Evolutionary conservation across 2,113 vertebrate species (phyloP), one percentile per base, ranked within the genome.

Genomic region (Montifringilla adamsi): DNA sequence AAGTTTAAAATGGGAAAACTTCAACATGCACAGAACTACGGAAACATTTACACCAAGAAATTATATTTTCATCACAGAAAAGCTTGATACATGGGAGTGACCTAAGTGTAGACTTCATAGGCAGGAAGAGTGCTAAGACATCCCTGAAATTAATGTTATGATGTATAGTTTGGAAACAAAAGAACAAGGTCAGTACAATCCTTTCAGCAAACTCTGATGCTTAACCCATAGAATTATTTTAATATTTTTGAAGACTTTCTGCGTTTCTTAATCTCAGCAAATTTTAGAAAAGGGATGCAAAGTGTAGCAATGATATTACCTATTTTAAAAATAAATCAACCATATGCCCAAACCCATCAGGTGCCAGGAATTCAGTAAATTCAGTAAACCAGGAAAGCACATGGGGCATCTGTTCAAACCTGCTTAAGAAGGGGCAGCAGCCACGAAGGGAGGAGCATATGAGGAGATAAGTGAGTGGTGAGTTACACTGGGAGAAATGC

Each of bases 401-500:
- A 15, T 41, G 37, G 28, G 6, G 0, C 22, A 49, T 39, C 23
- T 66, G 20, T 27, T 81, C 55, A 44, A 74, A 31, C 7, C 46
- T 53, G 33, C 11, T 56, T 56, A 27, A 59, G 33, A 79, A 85
- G 11, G 4, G 16, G 21, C 12, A 91, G 44, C 41, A 91, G 49
- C 39, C 1, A 2, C 0, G 11, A 55, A 9, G 17, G 11, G 24
- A 87, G 8, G 11, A 66, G 2, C 3, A 4, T 27, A 6, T 20
- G 72, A 66, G 26, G 30, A 93, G 15, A 18, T 35, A 24, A 5
- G 13, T 14, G 19, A 41, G 39, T 41, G 39, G 41, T 80, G 41
- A 69, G 6, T 27, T 35, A 21, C 16, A 18, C 6, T 69, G 33
- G 15, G 30, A 55, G 33, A 86, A 79, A 60, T 23, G 28, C 21